A percentile compares a stretch with the other conserved stretches of the same genome.
phyloP scores from a whole-genome alignment of 53 echinoderm and acorn worm species.

The Arbacia lixula region DNA sequence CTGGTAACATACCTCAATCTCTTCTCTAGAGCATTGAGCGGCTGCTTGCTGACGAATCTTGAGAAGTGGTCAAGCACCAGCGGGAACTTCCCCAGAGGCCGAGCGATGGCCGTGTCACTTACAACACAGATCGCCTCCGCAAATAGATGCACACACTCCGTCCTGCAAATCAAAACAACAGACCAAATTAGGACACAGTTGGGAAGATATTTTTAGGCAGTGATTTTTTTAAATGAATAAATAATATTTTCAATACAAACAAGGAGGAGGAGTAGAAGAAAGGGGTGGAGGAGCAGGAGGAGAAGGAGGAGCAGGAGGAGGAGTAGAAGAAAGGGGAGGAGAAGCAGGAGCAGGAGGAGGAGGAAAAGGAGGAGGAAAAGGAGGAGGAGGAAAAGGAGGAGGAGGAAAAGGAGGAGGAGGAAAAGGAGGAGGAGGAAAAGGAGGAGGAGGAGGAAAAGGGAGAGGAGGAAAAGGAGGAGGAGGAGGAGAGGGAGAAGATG shows the following conservation, averaged over 20 bases:
- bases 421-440: background rate
- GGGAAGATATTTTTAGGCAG: background rate
- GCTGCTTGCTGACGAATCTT: conserved; percentile 93
- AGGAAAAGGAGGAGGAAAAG: background rate
- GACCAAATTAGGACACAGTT: background rate
- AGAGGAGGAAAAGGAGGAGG: background rate
- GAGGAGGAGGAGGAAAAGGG: background rate
- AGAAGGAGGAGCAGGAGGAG: background rate
- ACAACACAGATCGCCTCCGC: conserved; percentile 81
- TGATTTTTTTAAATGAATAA: background rate
- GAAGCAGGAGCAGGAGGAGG: too few relatives aligned
- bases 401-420: background rate
- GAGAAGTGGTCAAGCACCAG: conserved; percentile 86
- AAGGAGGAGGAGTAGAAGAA: background rate
- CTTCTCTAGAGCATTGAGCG: conserved; percentile 81
- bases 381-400: background rate
- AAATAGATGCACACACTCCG: conserved; percentile 71
- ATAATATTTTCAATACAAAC: too few relatives aligned
- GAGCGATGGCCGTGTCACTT: conserved; percentile 62
- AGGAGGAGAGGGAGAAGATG: background rate
- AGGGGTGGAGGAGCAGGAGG: background rate
- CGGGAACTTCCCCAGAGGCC: conserved; percentile 63
- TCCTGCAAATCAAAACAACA: conserved; percentile 63
- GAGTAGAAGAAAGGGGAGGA: background rate
- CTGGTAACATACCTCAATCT: conserved; percentile 77